phyloP scores from a whole-genome alignment of 2,113 vertebrate species.

The Sinocyclocheilus rhinocerous region DNA sequence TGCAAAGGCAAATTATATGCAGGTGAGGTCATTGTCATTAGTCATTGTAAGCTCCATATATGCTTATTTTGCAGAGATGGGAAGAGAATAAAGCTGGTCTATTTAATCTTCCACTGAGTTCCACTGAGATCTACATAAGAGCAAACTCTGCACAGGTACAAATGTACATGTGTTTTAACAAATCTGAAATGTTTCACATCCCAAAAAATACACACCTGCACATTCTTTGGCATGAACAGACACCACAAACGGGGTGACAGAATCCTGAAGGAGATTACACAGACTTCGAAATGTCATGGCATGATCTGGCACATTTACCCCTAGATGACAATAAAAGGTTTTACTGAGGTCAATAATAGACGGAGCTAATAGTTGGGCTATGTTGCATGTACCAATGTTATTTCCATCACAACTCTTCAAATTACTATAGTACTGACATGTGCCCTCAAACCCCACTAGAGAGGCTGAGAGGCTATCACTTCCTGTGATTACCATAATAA shows the following conservation, averaged over 20 bases:
- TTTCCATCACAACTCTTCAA: no score
- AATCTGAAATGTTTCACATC: neutral
- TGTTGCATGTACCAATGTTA: neutral
- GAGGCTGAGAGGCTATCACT: neutral
- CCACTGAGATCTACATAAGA: neutral
- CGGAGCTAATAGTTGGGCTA: neutral
- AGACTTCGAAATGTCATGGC: conserved; percentile 88
- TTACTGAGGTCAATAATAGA: neutral
- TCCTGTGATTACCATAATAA: neutral
- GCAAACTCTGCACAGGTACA: neutral
- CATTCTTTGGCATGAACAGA: conserved; percentile 91
- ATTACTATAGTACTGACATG: no score
- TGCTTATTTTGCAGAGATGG: neutral
- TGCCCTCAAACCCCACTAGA: neutral
- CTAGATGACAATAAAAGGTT: conserved; percentile 65
- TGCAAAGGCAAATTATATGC: conserved; percentile 29
- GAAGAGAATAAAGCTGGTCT: neutral
- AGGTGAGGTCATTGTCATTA: neutral
- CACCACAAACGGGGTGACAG: conserved; percentile 84
- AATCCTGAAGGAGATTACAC: conserved; percentile 82
- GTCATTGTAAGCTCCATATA: neutral
- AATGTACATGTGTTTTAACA: neutral
- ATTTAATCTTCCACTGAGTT: neutral
- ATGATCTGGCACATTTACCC: conserved; percentile 95
- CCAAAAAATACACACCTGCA: conserved; percentile 56